These are phyloP conservation scores for Stichopus horrens DNA, from an alignment of 53 echinoderm and acorn worm species.

Conservation along the genomic window DNA sequence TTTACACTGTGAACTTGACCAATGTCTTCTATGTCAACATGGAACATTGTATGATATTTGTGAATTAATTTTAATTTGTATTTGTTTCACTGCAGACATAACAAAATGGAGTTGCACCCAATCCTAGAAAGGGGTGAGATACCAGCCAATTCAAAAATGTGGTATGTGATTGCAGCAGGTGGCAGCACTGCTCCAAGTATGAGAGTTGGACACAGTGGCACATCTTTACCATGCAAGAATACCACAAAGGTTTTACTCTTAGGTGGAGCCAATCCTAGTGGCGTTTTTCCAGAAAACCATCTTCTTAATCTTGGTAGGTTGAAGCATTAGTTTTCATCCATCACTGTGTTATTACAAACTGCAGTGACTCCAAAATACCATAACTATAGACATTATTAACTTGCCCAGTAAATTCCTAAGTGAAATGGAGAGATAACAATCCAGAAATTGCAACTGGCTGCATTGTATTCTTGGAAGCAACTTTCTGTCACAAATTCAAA, in stretches of 20 bases:
- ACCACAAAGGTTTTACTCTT: constrained; percentile 64
- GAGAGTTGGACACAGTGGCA: constrained; percentile 88
- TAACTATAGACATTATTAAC: too few species aligned
- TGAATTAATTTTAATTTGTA: too few species aligned
- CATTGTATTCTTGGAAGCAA: too few species aligned
- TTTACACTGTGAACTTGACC: too few species aligned
- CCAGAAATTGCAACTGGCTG: not conserved
- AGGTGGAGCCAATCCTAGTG: constrained; percentile 90
- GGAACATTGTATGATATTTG: too few species aligned
- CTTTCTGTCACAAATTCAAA: too few species aligned
- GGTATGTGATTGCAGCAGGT: constrained; percentile 90
- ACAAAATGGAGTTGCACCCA: constrained; percentile 84
- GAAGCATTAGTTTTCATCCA: not conserved
- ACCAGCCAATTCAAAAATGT: constrained; percentile 64
- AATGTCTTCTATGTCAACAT: too few species aligned
- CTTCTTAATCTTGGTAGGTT: constrained; percentile 73
- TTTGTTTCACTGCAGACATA: too few species aligned
- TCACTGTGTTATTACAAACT: too few species aligned
- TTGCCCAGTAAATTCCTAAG: too few species aligned
- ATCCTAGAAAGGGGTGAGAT: constrained; percentile 76
- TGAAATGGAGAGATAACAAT: too few species aligned
- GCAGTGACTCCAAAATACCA: not conserved
- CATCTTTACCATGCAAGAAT: constrained; percentile 42
- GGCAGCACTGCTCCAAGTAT: constrained; percentile 77
- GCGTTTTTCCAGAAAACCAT: constrained; percentile 71